Percentiles rank a stretch among this genome's conserved stretches.
Conservation (phyloP, 2,888 invertebrate species). For the Cryptocephalus primarius region DNA sequence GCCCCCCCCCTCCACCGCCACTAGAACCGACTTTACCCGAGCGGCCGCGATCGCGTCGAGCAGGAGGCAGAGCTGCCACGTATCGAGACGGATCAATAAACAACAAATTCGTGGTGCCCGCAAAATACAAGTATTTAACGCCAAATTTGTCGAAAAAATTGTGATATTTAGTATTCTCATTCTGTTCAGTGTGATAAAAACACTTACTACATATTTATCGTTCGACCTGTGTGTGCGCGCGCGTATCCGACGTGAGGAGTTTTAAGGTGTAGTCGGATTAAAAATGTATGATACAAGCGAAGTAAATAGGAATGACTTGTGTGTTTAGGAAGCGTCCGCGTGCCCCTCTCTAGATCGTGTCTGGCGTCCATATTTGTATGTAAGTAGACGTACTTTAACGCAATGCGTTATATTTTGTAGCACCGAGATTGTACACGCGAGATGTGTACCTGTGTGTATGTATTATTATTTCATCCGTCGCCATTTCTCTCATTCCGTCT, state of each 20-base stretch:
- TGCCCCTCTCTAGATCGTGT: constrained; percentile 29
- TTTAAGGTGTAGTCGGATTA: too few species aligned
- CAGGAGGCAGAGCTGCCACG: constrained; percentile 31
- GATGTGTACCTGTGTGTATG: too few species aligned
- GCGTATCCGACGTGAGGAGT: constrained; percentile 16
- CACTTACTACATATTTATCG: constrained; percentile 14
- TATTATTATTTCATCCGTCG: too few species aligned
- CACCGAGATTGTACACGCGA: too few species aligned
- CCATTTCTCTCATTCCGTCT: too few species aligned
- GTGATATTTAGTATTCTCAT: constrained; percentile 39
- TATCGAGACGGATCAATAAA: constrained; percentile 35
- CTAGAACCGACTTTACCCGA: too few species aligned
- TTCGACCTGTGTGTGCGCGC: constrained; percentile 15
- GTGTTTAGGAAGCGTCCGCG: constrained; percentile 28
- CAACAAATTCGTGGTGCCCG: constrained; percentile 32
- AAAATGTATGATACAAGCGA: too few species aligned
- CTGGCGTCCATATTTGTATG: constrained; percentile 36
- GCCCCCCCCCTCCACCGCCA: constrained; percentile 18
- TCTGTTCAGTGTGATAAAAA: constrained; percentile 29
- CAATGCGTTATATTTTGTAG: too few species aligned
- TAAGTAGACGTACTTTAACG: constrained; percentile 16
- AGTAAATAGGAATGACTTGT: constrained; percentile 19
- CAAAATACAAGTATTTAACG: constrained; percentile 36
- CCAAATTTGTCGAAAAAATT: constrained; percentile 36
- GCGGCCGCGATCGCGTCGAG: too few species aligned